Evolutionary conservation across 2,113 vertebrate species (phyloP).

Genomic region (Aspiorhynchus laticeps): DNA sequence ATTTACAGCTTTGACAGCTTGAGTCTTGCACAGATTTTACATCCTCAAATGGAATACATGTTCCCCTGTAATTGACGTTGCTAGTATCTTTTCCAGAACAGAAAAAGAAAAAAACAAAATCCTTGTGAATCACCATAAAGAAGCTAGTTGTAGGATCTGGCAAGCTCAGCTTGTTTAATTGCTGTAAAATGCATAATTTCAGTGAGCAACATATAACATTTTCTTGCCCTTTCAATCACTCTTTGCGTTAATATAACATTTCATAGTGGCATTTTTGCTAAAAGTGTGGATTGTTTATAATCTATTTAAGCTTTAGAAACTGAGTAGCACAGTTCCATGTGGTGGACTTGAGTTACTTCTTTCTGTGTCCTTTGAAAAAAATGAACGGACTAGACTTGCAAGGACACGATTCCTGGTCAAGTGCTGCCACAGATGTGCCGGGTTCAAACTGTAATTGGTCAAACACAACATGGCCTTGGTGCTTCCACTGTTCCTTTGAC

Average conservation of each 20-base stretch:
- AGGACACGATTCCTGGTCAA: neutral
- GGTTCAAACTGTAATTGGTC: neutral
- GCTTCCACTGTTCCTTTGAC: neutral
- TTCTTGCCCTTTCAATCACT: neutral
- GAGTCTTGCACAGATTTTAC: neutral
- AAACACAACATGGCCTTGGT: neutral
- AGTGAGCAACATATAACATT: neutral
- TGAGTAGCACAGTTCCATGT: neutral
- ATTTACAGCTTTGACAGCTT: neutral
- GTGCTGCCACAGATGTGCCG: neutral
- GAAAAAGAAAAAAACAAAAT: no score
- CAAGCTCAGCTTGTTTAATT: neutral
- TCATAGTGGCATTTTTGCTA: neutral
- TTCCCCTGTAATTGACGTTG: neutral
- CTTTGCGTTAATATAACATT: neutral
- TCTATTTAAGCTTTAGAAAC: neutral
- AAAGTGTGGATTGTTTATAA: neutral
- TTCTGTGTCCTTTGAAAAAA: neutral
- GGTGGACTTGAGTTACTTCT: neutral
- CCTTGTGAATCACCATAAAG: neutral
- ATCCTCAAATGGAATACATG: neutral
- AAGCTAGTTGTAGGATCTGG: neutral
- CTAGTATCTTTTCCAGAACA: neutral
- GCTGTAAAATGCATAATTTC: neutral
- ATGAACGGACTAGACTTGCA: neutral